Evolutionary conservation across 2,797 vertebrate species (phyloP).

Genomic region (Tapera naevia): DNA sequence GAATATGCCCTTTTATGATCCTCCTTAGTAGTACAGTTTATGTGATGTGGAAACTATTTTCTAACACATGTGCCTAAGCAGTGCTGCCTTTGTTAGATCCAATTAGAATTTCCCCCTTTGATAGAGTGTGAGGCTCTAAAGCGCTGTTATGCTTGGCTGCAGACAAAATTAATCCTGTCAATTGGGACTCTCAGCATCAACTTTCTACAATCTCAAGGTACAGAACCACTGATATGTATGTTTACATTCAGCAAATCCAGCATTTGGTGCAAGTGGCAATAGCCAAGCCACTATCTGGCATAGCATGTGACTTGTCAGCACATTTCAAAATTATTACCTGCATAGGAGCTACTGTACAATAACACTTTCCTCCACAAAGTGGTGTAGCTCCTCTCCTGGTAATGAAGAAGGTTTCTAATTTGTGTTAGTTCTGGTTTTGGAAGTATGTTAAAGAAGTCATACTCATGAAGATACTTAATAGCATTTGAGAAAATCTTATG

Average conservation of each 20-base stretch:
- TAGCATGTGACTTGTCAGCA: not conserved
- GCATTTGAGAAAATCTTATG: not conserved
- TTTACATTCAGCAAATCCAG: slow-evolving; percentile 44
- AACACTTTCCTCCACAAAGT: not conserved
- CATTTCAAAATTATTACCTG: not conserved
- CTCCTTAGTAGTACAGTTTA: slow-evolving; percentile 49
- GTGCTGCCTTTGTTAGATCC: slow-evolving; percentile 68
- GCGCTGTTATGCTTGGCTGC: slow-evolving; percentile 59
- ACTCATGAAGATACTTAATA: not conserved
- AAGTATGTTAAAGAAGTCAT: fast-evolving
- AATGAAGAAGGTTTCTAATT: not conserved
- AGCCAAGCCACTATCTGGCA: not conserved
- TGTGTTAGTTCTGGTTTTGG: not conserved
- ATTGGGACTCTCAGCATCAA: slow-evolving; percentile 28
- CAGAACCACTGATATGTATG: slow-evolving; percentile 36
- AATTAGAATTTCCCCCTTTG: slow-evolving; percentile 66
- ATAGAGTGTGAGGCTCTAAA: slow-evolving; percentile 58
- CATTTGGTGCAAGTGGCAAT: slow-evolving; percentile 13
- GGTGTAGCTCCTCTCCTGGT: not conserved
- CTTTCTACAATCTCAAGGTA: slow-evolving; percentile 8
- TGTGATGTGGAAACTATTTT: slow-evolving; percentile 73
- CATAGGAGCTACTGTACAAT: not conserved
- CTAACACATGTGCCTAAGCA: slow-evolving; percentile 48
- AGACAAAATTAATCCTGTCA: slow-evolving; percentile 55
- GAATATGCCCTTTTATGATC: slow-evolving; percentile 60